Conservation (phyloP, 2,113 vertebrate species). For the Canis aureus region DNA sequence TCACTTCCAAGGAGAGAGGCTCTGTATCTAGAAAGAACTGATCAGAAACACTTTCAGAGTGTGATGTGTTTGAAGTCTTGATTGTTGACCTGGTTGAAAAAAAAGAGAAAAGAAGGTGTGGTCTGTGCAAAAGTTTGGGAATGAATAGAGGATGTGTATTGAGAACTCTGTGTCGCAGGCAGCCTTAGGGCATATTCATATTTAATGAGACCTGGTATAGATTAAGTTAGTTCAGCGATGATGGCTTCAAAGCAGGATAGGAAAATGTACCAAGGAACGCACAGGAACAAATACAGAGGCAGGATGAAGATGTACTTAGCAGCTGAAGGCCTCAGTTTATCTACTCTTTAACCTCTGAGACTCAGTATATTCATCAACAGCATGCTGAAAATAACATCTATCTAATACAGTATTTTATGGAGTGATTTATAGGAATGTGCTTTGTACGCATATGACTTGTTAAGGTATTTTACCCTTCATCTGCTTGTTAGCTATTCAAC, state of each 20-base stretch:
- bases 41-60: constrained; percentile 1
- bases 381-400: not conserved
- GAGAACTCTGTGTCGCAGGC: not conserved
- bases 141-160: not conserved
- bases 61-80: not conserved
- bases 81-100: not conserved
- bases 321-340: not conserved
- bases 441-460: not conserved
- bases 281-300: not conserved
- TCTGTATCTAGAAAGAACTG: not conserved
- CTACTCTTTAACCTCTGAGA: not conserved
- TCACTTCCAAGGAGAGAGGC: not conserved
- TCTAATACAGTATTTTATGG: not conserved
- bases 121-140: not conserved
- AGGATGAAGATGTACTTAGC: not conserved
- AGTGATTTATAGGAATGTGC: not conserved
- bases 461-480: not conserved
- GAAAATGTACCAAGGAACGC: not conserved
- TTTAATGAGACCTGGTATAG: not conserved
- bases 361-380: not conserved
- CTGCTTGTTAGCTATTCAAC: not conserved
- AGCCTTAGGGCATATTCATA: not conserved
- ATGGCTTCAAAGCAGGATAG: not conserved
- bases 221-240: not conserved
- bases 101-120: not conserved